Conservation (phyloP, 2,888 invertebrate species). For the Tetheella fluctuosa region DNA sequence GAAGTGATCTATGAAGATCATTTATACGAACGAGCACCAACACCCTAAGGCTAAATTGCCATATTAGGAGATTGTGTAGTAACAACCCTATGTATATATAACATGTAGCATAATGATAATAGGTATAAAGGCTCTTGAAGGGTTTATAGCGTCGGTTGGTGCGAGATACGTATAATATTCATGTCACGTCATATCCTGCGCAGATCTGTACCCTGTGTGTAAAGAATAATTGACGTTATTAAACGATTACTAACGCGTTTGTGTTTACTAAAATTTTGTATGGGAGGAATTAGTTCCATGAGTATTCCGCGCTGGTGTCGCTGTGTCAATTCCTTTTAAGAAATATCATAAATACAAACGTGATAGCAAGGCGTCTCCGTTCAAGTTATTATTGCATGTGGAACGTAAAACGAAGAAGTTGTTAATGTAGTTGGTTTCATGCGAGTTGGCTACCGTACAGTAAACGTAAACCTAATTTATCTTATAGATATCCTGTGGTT, state of each 20-base stretch:
- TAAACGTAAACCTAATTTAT: no score
- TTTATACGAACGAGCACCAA: constrained; percentile 29
- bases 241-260: not conserved
- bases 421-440: no score
- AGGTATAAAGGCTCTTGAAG: constrained; percentile 40
- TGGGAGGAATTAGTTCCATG: not conserved
- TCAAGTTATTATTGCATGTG: no score
- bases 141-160: constrained; percentile 27
- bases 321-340: no score
- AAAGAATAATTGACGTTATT: no score
- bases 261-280: constrained; percentile 8
- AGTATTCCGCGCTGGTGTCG: no score
- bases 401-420: no score
- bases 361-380: no score
- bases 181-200: constrained; percentile 25
- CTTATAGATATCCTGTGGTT: no score
- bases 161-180: constrained; percentile 41
- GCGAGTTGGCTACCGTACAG: no score
- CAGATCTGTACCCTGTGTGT: no score
- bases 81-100: constrained; percentile 34
- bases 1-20: not conserved
- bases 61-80: constrained; percentile 32
- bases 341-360: no score
- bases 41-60: constrained; percentile 35
- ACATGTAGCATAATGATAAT: constrained; percentile 56